These are phyloP conservation scores for Triplophysa dalaica DNA, from an alignment of 2,113 vertebrate species.

Conservation along the genomic window DNA sequence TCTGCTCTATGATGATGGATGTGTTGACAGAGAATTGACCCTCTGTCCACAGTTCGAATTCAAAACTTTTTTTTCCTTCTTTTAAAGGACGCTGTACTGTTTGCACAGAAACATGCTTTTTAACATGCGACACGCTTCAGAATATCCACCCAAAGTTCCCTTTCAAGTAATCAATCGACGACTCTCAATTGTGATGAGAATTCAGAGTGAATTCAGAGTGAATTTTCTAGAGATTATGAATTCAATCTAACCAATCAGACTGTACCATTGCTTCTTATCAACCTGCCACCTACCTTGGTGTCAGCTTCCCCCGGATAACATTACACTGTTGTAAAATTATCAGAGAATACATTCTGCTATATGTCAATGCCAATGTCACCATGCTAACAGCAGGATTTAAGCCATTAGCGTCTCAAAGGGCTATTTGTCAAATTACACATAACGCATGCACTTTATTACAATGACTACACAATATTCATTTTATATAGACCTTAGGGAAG, in stretches of 20 bases:
- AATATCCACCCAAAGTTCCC: no score
- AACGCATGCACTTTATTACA: conserved; percentile 16
- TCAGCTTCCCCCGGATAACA: neutral
- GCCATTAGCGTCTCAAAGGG: conserved; percentile 33
- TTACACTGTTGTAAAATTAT: conserved; percentile 43
- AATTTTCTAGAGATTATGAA: conserved; percentile 21
- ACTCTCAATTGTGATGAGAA: no score
- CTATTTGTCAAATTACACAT: conserved; percentile 36
- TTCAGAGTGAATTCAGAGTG: neutral
- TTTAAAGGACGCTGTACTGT: no score
- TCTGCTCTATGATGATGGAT: conserved; percentile 22
- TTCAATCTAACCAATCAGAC: conserved; percentile 21
- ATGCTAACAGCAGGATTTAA: conserved; percentile 23
- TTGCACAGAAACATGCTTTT: no score
- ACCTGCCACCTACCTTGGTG: neutral
- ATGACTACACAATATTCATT: neutral
- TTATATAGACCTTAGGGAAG: neutral
- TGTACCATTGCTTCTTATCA: conserved; percentile 34
- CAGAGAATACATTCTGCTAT: conserved; percentile 21
- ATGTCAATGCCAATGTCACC: conserved; percentile 26
- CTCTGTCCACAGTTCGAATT: neutral
- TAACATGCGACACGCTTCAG: no score
- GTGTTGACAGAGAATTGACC: conserved; percentile 23
- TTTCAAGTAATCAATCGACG: no score
- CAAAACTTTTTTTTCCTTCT: no score